A percentile compares a stretch with the other conserved stretches of the same genome.
These are phyloP conservation scores for Camponotus vicinus DNA, from an alignment of 1,140 invertebrate genomes.

Conservation along the genomic window DNA sequence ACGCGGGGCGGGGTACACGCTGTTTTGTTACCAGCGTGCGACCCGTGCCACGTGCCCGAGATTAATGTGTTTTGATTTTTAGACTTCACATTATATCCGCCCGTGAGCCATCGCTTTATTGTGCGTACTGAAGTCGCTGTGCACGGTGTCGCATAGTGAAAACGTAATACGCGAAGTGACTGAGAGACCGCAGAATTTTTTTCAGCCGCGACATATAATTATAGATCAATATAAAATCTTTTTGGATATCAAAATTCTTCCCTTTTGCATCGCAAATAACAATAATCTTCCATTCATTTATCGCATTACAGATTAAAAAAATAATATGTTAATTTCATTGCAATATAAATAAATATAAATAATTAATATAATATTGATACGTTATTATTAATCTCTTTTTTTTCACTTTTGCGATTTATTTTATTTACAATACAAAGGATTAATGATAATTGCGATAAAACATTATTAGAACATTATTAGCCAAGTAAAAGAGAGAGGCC, in stretches of 20 bases:
- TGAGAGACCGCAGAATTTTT: slow-evolving; percentile 58
- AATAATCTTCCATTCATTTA: slow-evolving; percentile 1
- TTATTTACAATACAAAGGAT: neutral
- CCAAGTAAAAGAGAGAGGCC: neutral
- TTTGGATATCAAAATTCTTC: slow-evolving; percentile 37
- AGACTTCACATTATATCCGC: slow-evolving; percentile 83
- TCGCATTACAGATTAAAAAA: neutral
- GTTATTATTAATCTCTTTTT: neutral
- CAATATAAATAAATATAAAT: neutral
- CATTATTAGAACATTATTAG: too few species aligned
- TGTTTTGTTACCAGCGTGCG: slow-evolving; percentile 80
- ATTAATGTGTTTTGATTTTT: slow-evolving; percentile 87
- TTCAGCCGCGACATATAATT: slow-evolving; percentile 11
- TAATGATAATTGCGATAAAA: neutral
- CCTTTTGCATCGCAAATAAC: neutral
- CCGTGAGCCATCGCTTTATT: slow-evolving; percentile 79
- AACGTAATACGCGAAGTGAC: slow-evolving; percentile 49
- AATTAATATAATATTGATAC: neutral
- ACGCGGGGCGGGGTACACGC: slow-evolving; percentile 57
- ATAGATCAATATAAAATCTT: slow-evolving; percentile 57
- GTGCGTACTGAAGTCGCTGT: slow-evolving; percentile 73
- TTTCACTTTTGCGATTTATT: neutral
- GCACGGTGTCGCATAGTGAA: slow-evolving; percentile 63
- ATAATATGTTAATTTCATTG: neutral
- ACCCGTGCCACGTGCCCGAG: slow-evolving; percentile 84